Evolutionary conservation across 2,113 vertebrate species (phyloP), one percentile per base, ranked within the genome.

Genomic region (Sinocyclocheilus grahami): DNA sequence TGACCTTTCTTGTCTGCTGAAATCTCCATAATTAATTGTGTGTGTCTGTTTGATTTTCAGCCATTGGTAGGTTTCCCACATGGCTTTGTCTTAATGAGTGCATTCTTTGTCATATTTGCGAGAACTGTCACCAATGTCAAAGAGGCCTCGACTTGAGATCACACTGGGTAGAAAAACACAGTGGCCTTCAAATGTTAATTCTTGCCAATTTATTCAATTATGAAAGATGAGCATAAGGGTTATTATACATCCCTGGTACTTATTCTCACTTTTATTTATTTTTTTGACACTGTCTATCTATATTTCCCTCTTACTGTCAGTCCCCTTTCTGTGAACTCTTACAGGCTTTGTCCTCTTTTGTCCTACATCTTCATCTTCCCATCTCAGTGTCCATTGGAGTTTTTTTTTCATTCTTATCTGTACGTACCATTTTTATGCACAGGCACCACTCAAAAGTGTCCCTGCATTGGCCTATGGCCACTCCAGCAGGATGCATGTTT

Each of bases 401-500:
- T 37, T 37, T 46, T 63, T 63, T 42, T 53, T 74, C 27, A 27
- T 27, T 33, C 9, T 20, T 37, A 4, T 78, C 20, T 76, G 58
- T 78, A 14, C 1, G 18, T 65, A 1, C 2, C 12, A 58, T 58
- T 7, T 83, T 37, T 58, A 30, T 78, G 74, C 30, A 81, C 46
- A 27, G 5, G 37, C 22, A 14, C 84, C 42, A 79, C 87, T 86
- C 87, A 62, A 37, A 77, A 74, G 55, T 11, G 46, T 88, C 85
- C 87, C 86, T 72, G 83, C 75, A 51, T 63, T 83, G 62, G 14
- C 69, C 3, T 58, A 80, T 53, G 81, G 81, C 81, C 20, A 5
- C 5, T 65, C 65, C 63, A 71, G 81, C 65, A 82, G 65, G 27
- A 71, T 86, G 58, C 30, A 72, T 82, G 82, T 89, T 71, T 92